These are phyloP conservation scores for Rhynchotus rufescens DNA, from an alignment of 2,797 vertebrate genomes.

Conservation along the genomic window DNA sequence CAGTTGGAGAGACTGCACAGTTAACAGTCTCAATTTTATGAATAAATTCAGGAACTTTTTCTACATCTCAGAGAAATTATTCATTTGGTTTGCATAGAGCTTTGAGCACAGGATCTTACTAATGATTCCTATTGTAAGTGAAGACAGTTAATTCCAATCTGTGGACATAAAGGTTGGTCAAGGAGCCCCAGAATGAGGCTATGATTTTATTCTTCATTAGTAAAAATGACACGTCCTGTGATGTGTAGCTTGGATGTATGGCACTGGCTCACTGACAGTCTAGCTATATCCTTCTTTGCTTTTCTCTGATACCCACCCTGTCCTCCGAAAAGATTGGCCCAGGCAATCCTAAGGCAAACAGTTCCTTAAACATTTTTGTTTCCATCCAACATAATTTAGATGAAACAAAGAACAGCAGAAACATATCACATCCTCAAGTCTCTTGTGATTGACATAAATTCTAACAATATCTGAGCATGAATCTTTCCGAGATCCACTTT, in stretches of 20 bases:
- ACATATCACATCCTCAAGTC: not conserved
- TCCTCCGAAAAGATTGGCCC: not conserved
- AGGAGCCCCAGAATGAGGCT: not conserved
- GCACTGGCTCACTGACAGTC: not conserved
- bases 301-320: not conserved
- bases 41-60: conserved; percentile 26
- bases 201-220: not conserved
- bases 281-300: not conserved
- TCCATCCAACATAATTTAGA: not conserved
- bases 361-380: not conserved
- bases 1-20: not conserved
- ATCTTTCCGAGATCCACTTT: conserved; percentile 9
- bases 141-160: not conserved
- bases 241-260: not conserved
- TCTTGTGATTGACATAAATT: not conserved
- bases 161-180: fast-evolving
- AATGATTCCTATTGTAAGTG: conserved; percentile 26
- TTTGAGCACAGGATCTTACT: not conserved
- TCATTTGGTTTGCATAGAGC: not conserved
- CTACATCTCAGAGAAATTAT: not conserved
- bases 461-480: conserved; percentile 10
- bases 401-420: not conserved
- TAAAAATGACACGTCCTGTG: not conserved
- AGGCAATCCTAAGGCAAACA: not conserved
- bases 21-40: not conserved